Evolutionary conservation across 1,140 invertebrate genomes (phyloP), one percentile per base, ranked within the genome.

Genomic region (Meloidogyne floridensis): DNA sequence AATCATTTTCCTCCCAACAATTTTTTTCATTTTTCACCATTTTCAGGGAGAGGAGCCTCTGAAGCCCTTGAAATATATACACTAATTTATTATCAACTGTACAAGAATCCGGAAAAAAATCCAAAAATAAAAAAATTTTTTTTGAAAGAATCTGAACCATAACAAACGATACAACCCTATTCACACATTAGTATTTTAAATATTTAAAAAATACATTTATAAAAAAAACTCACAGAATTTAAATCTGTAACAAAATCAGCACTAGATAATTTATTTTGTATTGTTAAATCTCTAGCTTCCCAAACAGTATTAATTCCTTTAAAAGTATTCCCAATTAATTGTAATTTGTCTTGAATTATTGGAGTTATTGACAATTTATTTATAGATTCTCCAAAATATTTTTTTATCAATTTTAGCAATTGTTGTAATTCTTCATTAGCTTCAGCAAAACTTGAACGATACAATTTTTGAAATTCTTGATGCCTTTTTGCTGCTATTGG

Each of bases 221-320:
- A n/a, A n/a, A n/a, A n/a, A n/a, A n/a, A 32, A 18, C 4, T 7
- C 11, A 79, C 85, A 43, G 81, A 75, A 32, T 78, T 65, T n/a
- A 86, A 43, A 74, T 84, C 84, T 11, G 75, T 59, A 20, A 80
- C 42, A 43, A 84, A 84, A 8, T 85, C 79, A 20, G 47, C 56
- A 47, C 70, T 73, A 54, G 42, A 70, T 6, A 15, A 53, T 79
- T 79, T 65, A 53, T 74, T 56, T 51, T 83, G 53, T 3, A 82
- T 79, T 59, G 70, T 75, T 7, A 78, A 47, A 77, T 87, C 75
- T 11, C 86, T 77, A n/a, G 75, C 84, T 51, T 87, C 81, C 83
- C 83, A 87, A 72, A 81, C 72, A 7, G 72, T 70, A 72, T 85
- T 59, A 15, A 86, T 54, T 65, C 88, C 56, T 47, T 78, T 77